Base-by-base conservation (phyloP, 2,888 invertebrate genomes). In the Trachelus iudaicus region DNA sequence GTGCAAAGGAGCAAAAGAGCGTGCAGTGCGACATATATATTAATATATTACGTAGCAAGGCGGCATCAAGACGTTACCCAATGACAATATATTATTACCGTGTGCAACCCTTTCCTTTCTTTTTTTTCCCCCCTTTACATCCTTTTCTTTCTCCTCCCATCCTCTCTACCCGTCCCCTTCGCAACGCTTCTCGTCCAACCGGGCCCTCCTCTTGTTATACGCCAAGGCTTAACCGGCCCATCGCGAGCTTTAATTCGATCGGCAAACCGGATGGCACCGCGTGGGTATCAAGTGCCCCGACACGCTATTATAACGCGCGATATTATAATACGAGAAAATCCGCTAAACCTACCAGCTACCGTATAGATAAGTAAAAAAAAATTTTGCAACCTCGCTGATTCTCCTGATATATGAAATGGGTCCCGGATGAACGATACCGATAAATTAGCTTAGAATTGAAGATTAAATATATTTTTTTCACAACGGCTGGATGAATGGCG, bases 11-110 rank as follows among this genome's bases (percentile, higher is more conserved):
- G 71, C 6, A 34, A 71, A 34, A 71, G 71, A 71, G 9, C 56
- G 56, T 56, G 56, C 23, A 9, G 56, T 23, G 23, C 56, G 76
- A 75, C 79, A 79, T 83, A 80, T 83, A 82, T 80, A 81, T 82
- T 85, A 85, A 88, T 89, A 86, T 87, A 87, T 88, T 87, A 85
- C 81, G 80, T 80, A 82, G 83, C 82, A 79, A 79, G 80, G 81
- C 81, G 83, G 82, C 82, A 87, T 87, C 85, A 85, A 87, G 87
- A 88, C 86, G 85, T 89, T 87, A 87, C 83, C 84, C 87, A 85
- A 87, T 89, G 86, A 87, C 85, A 86, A 87, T 89, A 87, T 88
- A 88, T 89, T 88, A 87, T 87, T 86, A 85, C 84, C 83, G 79
- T 78, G 77, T 82, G 79, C 83, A 56, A 56, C 56, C 56, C 56